Evolutionary conservation across 2,888 invertebrate species (phyloP).

Genomic region (Epinotia demarniana): DNA sequence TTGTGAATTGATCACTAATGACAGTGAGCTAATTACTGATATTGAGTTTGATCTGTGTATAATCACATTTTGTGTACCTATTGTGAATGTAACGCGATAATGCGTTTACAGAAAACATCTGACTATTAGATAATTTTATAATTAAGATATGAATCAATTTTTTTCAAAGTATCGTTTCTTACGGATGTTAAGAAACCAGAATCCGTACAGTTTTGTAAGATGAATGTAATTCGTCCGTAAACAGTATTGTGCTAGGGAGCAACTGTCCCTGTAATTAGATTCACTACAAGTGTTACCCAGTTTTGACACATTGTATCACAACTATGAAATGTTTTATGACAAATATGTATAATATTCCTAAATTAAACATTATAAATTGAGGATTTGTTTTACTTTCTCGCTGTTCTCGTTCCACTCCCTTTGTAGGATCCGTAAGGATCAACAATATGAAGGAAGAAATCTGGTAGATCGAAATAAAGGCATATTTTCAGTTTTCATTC

Average conservation of each 20-base stretch:
- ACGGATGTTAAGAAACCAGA: too few species aligned
- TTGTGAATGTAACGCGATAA: neutral
- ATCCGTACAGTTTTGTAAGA: neutral
- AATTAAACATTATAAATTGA: conserved; percentile 7
- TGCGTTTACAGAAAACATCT: neutral
- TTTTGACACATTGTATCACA: conserved; percentile 24
- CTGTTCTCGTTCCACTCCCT: neutral
- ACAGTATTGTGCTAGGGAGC: neutral
- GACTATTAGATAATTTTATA: neutral
- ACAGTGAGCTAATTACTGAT: neutral
- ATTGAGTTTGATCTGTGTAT: neutral
- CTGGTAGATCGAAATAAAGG: neutral
- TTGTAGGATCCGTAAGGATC: too few species aligned
- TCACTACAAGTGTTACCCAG: neutral
- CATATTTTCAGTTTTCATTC: neutral
- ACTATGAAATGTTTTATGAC: conserved; percentile 14
- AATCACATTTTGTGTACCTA: neutral
- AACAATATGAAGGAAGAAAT: neutral
- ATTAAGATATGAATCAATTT: neutral
- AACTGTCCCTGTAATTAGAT: neutral
- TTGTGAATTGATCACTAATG: neutral
- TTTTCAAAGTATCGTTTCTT: neutral
- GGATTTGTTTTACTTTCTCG: conserved; percentile 2
- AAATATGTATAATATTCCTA: conserved; percentile 24
- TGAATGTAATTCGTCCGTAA: neutral